phyloP scores from a whole-genome alignment of 2,888 invertebrate species.

The Calliopum simillimum region DNA sequence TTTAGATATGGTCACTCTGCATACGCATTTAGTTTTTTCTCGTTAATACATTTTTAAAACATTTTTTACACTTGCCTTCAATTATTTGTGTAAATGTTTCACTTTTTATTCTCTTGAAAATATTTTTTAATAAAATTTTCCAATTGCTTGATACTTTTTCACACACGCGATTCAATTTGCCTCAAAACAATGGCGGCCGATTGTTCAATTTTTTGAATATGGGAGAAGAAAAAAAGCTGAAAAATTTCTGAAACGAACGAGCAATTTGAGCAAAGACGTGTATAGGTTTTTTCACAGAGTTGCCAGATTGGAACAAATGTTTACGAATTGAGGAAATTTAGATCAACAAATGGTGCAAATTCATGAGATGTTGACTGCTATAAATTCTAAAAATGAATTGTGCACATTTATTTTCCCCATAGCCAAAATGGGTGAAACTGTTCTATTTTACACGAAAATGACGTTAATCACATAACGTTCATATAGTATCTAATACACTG shows the following conservation, averaged over 20 bases:
- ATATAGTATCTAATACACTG: no score
- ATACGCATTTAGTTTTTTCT: constrained; percentile 24
- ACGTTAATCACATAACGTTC: no score
- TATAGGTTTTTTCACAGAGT: background rate
- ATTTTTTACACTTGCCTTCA: constrained; percentile 20
- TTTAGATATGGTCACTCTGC: constrained; percentile 34
- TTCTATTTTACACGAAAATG: no score
- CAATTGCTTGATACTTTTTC: background rate
- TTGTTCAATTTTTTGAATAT: constrained; percentile 35
- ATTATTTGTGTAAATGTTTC: background rate
- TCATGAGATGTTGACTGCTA: no score
- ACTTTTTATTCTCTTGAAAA: background rate
- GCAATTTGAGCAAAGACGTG: constrained; percentile 26
- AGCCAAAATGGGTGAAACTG: no score
- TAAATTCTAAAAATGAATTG: no score
- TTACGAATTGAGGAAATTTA: no score
- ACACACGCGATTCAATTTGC: constrained; percentile 37
- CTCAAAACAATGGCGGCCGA: constrained; percentile 53
- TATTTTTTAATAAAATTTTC: constrained; percentile 16
- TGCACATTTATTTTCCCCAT: no score
- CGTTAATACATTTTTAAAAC: constrained; percentile 2
- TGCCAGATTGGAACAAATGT: no score
- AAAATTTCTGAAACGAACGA: constrained; percentile 29
- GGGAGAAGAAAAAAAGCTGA: constrained; percentile 25
- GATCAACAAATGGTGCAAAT: no score